Evolutionary conservation across 2,113 vertebrate genomes (phyloP).

Genomic region (Todiramphus chloris): DNA sequence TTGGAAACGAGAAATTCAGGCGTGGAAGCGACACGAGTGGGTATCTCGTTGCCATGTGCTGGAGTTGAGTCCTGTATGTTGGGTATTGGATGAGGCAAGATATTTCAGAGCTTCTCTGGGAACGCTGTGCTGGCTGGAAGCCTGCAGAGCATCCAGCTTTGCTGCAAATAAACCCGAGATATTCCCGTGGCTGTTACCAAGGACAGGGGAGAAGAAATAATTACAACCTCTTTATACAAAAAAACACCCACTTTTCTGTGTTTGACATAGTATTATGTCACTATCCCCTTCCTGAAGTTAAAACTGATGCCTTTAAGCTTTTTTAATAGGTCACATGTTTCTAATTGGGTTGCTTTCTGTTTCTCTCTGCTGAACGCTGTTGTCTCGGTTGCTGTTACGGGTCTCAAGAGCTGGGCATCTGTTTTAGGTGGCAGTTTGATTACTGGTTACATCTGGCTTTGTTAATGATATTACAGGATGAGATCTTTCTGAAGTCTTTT

Average conservation of each 20-base stretch:
- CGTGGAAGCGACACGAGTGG: neutral
- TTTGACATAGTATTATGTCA: neutral
- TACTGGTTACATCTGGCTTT: neutral
- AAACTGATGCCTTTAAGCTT: neutral
- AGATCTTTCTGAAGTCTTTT: neutral
- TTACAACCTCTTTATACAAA: neutral
- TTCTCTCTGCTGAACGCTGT: neutral
- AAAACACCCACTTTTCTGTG: neutral
- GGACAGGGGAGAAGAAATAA: neutral
- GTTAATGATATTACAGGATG: neutral
- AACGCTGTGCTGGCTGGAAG: neutral
- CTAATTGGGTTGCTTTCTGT: neutral
- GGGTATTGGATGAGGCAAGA: neutral
- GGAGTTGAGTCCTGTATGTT: fast-evolving
- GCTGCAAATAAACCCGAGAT: neutral
- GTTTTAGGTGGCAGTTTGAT: neutral
- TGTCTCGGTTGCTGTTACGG: neutral
- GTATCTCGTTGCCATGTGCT: fast-evolving
- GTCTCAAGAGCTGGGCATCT: neutral
- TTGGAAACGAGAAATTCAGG: neutral
- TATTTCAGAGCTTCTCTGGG: neutral
- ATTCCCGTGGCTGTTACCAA: neutral
- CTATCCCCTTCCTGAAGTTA: neutral
- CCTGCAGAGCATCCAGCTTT: neutral
- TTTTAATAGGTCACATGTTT: neutral